phyloP scores from a whole-genome alignment of 35 echinoderm and acorn worm species.

The Hemicentrotus pulcherrimus region DNA sequence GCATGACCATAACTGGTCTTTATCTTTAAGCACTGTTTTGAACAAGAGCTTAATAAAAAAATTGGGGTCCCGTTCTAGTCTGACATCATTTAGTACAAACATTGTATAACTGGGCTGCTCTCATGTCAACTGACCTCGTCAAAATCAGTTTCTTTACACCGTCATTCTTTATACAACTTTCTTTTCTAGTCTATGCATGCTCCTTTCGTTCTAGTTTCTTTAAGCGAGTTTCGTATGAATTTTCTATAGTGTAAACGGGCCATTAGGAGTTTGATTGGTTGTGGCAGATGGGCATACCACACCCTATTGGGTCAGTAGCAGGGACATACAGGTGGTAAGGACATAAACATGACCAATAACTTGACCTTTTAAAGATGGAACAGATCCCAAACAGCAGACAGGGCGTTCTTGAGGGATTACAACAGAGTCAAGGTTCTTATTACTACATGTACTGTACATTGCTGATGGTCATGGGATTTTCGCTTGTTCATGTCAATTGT shows the following conservation, averaged over 20 bases:
- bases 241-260: not conserved
- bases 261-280: conserved; percentile 6
- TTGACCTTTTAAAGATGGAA: not conserved
- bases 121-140: not conserved
- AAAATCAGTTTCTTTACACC: too few species aligned
- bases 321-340: not conserved
- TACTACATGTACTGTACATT: not conserved
- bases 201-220: not conserved
- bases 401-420: not conserved
- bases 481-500: not conserved
- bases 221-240: too few species aligned
- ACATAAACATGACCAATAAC: not conserved
- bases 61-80: not conserved
- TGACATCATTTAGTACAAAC: not conserved
- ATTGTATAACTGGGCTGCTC: not conserved
- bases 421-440: not conserved
- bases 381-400: conserved; percentile 4
- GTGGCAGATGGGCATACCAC: conserved; percentile 41
- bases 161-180: not conserved
- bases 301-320: not conserved
- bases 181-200: not conserved
- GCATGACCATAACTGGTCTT: too few species aligned
- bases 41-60: not conserved
- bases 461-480: not conserved
- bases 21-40: not conserved